phyloP scores from a whole-genome alignment of 1,140 invertebrate genomes.

The Aphaenogaster ashmeadi region DNA sequence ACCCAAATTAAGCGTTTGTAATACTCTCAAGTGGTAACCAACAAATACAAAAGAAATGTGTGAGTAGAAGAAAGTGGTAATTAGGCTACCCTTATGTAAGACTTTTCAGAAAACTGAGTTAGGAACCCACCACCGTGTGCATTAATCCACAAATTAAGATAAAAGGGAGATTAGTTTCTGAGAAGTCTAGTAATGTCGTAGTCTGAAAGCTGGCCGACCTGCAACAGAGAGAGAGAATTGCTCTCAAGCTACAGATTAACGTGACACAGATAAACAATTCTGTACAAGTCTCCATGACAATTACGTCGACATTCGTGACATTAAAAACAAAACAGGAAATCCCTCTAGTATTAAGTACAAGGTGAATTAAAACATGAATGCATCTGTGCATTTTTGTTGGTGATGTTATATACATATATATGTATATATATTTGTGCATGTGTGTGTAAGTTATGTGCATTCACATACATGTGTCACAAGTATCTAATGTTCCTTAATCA shows the following conservation, averaged over 20 bases:
- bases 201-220: constrained; percentile 88
- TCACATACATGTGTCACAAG: not conserved
- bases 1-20: constrained; percentile 47
- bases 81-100: constrained; percentile 68
- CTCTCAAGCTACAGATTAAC: constrained; percentile 84
- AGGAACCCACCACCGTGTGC: constrained; percentile 82
- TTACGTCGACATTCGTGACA: constrained; percentile 33
- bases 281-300: constrained; percentile 60
- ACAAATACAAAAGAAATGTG: constrained; percentile 28
- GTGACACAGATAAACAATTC: constrained; percentile 54
- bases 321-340: constrained; percentile 40
- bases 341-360: constrained; percentile 38
- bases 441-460: not conserved
- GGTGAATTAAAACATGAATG: constrained; percentile 54
- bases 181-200: constrained; percentile 88
- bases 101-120: constrained; percentile 71
- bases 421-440: not conserved
- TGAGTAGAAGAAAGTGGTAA: constrained; percentile 39
- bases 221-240: constrained; percentile 87
- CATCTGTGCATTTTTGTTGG: constrained; percentile 43
- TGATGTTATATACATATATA: constrained; percentile 3
- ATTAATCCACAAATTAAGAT: constrained; percentile 80
- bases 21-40: constrained; percentile 65
- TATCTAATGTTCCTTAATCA: not conserved
- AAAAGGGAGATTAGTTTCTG: constrained; percentile 82